Evolutionary conservation across 1,140 invertebrate species (phyloP).

Genomic region (Brachionus plicatilis): DNA sequence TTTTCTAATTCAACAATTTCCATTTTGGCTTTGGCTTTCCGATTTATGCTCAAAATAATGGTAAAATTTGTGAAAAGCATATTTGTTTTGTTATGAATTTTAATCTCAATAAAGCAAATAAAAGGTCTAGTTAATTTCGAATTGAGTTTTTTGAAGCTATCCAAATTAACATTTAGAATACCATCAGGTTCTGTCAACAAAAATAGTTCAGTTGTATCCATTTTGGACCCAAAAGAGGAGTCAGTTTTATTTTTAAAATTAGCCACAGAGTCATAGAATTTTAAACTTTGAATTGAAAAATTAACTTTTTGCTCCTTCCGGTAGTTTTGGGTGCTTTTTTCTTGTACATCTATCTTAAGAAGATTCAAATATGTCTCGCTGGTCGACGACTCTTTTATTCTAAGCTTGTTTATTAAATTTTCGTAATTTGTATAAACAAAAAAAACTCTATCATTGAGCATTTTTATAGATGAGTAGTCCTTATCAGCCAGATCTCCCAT

Average conservation of each 20-base stretch:
- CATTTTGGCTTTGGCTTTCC: neutral
- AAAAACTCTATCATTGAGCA: neutral
- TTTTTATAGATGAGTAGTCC: neutral
- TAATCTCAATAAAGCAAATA: neutral
- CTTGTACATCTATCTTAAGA: neutral
- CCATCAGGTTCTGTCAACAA: neutral
- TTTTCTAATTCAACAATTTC: neutral
- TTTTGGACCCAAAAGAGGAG: neutral
- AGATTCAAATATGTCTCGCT: neutral
- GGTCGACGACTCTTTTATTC: neutral
- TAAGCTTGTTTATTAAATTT: neutral
- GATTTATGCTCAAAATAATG: neutral
- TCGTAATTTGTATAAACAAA: neutral
- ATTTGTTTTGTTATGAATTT: neutral
- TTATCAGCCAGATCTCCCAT: neutral
- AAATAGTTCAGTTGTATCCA: neutral
- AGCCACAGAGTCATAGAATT: neutral
- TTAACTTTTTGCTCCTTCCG: neutral
- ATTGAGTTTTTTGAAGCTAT: neutral
- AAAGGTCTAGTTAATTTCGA: neutral
- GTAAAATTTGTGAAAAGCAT: neutral
- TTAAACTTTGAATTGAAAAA: neutral
- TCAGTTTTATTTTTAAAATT: conserved; percentile 5
- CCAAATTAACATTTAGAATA: neutral
- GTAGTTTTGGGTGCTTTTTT: neutral